Percentiles rank a stretch among this genome's conserved stretches.
phyloP scores from a whole-genome alignment of 2,113 vertebrate species.

The Stigmatopora argus region DNA sequence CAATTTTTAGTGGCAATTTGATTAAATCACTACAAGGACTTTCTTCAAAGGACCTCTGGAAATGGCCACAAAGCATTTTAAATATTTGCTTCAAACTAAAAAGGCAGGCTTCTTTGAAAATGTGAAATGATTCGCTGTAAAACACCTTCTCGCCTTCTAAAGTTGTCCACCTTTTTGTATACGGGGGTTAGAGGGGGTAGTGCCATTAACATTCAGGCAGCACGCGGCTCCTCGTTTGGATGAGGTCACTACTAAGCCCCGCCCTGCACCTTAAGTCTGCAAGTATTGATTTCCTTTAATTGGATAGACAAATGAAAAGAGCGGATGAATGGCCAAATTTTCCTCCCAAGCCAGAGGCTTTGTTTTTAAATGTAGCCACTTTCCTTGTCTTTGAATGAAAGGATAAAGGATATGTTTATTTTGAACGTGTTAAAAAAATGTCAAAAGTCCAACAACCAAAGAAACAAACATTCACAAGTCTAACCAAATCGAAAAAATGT shows the following conservation, averaged over 20 bases:
- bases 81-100: not conserved
- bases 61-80: not conserved
- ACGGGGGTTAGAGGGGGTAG: not conserved
- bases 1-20: too few relatives aligned
- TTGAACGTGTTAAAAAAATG: too few relatives aligned
- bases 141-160: not conserved
- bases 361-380: not conserved
- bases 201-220: conserved; percentile 51
- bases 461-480: too few relatives aligned
- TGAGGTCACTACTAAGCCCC: conserved; percentile 50
- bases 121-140: not conserved
- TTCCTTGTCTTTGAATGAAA: not conserved
- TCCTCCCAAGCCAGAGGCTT: not conserved
- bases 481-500: too few relatives aligned
- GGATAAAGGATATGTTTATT: too few relatives aligned
- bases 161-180: not conserved
- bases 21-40: too few relatives aligned
- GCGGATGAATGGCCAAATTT: conserved; percentile 21
- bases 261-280: conserved; percentile 52
- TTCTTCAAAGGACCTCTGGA: not conserved
- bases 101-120: not conserved
- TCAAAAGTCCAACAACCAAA: too few relatives aligned
- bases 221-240: conserved; percentile 27
- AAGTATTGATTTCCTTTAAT: conserved; percentile 68
- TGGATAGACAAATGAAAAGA: conserved; percentile 54